These are phyloP conservation scores for Nephrotoma guestfalica DNA, from an alignment of 2,888 invertebrate species.

Conservation along the genomic window DNA sequence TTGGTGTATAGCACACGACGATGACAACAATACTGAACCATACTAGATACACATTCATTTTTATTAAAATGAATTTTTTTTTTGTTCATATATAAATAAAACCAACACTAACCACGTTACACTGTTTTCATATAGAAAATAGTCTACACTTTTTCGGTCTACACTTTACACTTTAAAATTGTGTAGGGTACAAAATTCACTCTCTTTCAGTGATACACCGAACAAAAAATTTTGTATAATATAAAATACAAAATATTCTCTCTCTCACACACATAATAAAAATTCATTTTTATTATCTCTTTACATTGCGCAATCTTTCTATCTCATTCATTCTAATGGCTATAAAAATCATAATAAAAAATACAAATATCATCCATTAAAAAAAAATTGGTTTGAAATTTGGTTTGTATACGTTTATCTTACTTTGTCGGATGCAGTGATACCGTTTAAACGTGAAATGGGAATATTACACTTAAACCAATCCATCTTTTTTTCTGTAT, in stretches of 20 bases:
- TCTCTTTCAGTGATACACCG: neutral
- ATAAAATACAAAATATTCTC: neutral
- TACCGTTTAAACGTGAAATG: neutral
- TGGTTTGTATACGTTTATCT: neutral
- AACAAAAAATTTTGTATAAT: neutral
- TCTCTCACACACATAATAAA: neutral
- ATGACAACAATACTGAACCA: constrained; percentile 1
- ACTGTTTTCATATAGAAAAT: neutral
- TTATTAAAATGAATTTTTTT: neutral
- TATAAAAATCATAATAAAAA: constrained; percentile 1
- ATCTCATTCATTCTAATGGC: neutral
- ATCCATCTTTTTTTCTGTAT: neutral
- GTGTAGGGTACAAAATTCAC: neutral
- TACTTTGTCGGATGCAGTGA: neutral
- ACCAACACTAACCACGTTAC: neutral
- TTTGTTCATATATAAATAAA: neutral
- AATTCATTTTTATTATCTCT: neutral
- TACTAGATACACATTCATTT: neutral
- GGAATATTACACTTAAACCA: neutral
- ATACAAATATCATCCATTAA: constrained; percentile 2
- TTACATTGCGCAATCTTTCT: constrained; percentile 1
- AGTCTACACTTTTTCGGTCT: neutral
- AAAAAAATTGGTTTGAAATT: neutral
- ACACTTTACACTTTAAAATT: neutral
- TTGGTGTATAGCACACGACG: constrained; percentile 2